phyloP scores from a whole-genome alignment of 1,140 invertebrate species.

The Penaeus indicus region DNA sequence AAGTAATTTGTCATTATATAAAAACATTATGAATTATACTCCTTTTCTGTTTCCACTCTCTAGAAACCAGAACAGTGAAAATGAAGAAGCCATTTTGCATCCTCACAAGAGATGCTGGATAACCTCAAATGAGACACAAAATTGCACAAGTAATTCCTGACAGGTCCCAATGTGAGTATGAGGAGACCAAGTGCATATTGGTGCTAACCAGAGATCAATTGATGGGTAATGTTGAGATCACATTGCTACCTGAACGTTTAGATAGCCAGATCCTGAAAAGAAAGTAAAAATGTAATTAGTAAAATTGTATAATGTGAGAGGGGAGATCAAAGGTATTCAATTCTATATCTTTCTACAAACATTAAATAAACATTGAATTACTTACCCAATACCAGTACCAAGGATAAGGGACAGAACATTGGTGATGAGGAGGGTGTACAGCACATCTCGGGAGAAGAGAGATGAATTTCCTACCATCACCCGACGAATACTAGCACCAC shows the following conservation, averaged over 20 bases:
- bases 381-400: conserved; percentile 90
- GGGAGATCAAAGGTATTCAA: neutral
- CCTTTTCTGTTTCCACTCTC: too few relatives aligned
- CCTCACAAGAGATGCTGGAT: too few relatives aligned
- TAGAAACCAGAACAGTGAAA: too few relatives aligned
- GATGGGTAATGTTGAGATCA: conserved; percentile 41
- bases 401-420: conserved; percentile 90
- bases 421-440: conserved; percentile 90
- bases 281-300: conserved; percentile 24
- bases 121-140: too few relatives aligned
- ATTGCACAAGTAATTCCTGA: conserved; percentile 3
- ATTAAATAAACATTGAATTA: neutral
- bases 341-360: too few relatives aligned
- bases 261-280: conserved; percentile 55
- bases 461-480: conserved; percentile 84
- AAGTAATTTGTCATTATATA: too few relatives aligned
- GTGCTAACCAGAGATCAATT: conserved; percentile 47
- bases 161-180: neutral
- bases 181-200: conserved; percentile 26
- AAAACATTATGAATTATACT: too few relatives aligned
- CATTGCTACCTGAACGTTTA: conserved; percentile 52
- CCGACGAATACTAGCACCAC: conserved; percentile 81
- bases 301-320: conserved; percentile 9
- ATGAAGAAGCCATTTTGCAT: too few relatives aligned
- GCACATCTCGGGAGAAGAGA: conserved; percentile 88